Evolutionary conservation across 2,888 invertebrate species (phyloP), one percentile per base, ranked within the genome.

Genomic region (Notocelia uddmanniana): DNA sequence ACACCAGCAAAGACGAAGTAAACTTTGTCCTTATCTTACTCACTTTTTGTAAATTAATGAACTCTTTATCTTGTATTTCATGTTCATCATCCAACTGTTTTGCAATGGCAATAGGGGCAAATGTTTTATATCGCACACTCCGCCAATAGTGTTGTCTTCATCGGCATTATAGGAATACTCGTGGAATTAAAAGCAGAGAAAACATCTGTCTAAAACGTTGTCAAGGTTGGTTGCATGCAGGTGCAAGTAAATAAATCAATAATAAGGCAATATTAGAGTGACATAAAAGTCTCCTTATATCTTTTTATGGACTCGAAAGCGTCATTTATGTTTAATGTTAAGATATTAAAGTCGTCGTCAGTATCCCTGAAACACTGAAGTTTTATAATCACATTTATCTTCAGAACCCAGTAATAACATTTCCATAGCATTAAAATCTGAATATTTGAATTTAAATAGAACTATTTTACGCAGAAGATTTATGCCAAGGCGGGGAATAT

Each of bases 401-500:
- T 37, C 54, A 54, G 11, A 9, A 37, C 64, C 34, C 37, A 54
- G 64, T 55, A 62, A 69, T 31, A 69, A 31, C 23, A 60, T 69
- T 69, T 57, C 57, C 63, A 69, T 48, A 50, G 48, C 55, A 63
- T 62, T 62, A 55, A 69, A 63, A 50, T 70, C 34, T 37, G 63
- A 70, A 64, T 70, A 64, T 55, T 34, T 59, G 55, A 55, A 69
- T 63, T 63, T 64, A 57, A 50, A 64, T 57, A 50, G 63, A 69
- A 69, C 69, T 69, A 69, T 64, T 69, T 64, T 37, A 69, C 21
- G 69, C 58, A 50, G 64, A 70, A 64, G 50, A 66, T 70, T 70
- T 70, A 59, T 59, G 41, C 64, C 64, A 58, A 52, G 64, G 64
- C 37, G n/a, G 57, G 64, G 31, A 50, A 58, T 52, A 58, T 58